Evolutionary conservation across 2,888 invertebrate species (phyloP), one percentile per base, ranked within the genome.

Genomic region (Rhogogaster chlorosoma): DNA sequence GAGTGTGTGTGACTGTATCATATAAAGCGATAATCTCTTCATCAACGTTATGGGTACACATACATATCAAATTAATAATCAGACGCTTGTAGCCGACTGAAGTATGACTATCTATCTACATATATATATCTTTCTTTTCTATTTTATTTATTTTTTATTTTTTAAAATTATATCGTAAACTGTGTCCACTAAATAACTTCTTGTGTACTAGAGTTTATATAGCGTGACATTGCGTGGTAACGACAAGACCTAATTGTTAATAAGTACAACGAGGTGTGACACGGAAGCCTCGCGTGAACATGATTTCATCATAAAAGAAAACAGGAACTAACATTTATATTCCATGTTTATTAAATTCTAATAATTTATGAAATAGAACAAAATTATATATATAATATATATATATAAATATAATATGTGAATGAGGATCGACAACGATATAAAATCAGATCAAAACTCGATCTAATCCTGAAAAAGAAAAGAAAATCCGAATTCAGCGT

Each of bases 201-300:
- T 38, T 12, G 26, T n/a, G 9, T 26, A 77, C 75, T 6, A 45
- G 75, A 36, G 26, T 42, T 77, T 77, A n/a, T n/a, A n/a, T n/a
- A 32, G 77, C 77, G 77, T 77, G 77, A 77, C 77, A 53, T 26
- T 18, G 29, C 32, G 49, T 53, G 49, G 18, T 18, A n/a, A 22
- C 77, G 32, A 32, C 53, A 77, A 49, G 77, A 32, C 77, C 29
- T 77, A 53, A 77, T 77, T 77, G 49, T 38, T 77, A 53, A 77
- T 77, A 29, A 53, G 32, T 32, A 42, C 22, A 77, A 77, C 49
- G 49, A 77, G 77, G 77, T 77, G 77, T 77, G 32, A 77, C 77
- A 77, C 77, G 77, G 53, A 77, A 77, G 77, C 32, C 77, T 77
- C 32, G 53, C 77, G 53, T 77, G 53, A 53, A 53, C 53, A 53